Evolutionary conservation across 2,113 vertebrate species (phyloP).

Genomic region (Burhinus oedicnemus): DNA sequence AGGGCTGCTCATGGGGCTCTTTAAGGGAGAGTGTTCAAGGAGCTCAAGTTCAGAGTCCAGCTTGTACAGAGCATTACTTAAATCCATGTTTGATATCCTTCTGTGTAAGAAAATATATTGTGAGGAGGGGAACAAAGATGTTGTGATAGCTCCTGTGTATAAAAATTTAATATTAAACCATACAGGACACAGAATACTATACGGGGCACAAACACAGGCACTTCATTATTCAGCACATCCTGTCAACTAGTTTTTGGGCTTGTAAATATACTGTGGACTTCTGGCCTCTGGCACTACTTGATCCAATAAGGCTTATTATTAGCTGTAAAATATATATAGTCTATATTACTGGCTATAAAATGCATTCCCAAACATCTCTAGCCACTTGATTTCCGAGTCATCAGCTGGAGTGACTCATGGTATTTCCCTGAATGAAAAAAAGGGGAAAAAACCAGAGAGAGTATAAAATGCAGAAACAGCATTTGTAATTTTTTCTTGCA

Average conservation of each 20-base stretch:
- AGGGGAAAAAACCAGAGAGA: fast-evolving
- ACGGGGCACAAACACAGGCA: background rate
- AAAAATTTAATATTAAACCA: background rate
- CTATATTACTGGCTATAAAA: background rate
- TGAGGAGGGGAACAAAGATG: background rate
- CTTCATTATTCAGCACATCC: background rate
- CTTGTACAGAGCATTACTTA: background rate
- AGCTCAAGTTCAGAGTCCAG: background rate
- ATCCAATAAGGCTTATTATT: background rate
- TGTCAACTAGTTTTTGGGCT: background rate
- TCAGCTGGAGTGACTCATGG: background rate
- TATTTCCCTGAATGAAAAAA: background rate
- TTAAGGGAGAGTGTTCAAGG: background rate
- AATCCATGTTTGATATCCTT: background rate
- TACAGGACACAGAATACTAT: background rate
- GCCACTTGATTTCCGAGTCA: background rate
- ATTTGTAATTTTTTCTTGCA: background rate
- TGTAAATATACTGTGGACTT: background rate
- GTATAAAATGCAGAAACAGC: background rate
- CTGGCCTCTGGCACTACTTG: background rate
- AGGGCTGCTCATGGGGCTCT: background rate
- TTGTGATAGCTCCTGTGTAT: background rate
- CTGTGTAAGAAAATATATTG: background rate
- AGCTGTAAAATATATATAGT: background rate
- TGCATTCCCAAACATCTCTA: background rate